Base-by-base conservation (phyloP, 2,888 invertebrate species). In the Drosophila kokeensis region DNA sequence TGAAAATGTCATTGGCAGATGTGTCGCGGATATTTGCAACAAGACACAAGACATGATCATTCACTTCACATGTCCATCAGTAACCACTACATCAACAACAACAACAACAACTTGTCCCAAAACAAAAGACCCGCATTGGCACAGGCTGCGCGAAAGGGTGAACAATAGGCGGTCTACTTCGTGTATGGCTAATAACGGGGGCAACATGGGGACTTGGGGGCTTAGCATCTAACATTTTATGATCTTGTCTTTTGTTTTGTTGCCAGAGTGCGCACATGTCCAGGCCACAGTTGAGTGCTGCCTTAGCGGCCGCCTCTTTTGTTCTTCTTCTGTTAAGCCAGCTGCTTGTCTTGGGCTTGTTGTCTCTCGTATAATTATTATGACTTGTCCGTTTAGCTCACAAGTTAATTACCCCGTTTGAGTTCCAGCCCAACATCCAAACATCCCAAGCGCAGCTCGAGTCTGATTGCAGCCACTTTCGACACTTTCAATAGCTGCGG, bases 1-100 rank as follows among this genome's bases (percentile, higher is more conserved):
- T 89, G 87, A 89, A 85, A 85, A 85, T 85, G 89, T 85, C 84
- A 85, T 85, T 89, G 84, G 84, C 87, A 89, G 87, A 84, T 84
- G 89, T 87, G 84, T 84, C 84, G 88, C 83, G 81, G 83, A 83
- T 83, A 83, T 88, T 81, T 83, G 81, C 86, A 82, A 58, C 68
- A 66, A 34, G 27, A 53, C 59, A 57, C 34, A 50, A 52, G 34
- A 53, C 78, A 59, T 59, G 73, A 66, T 73, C 75, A 62, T 48
- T 61, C 57, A 76, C 53, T 45, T 60, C 59, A 49, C 50, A 69
- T 61, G 49, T 52, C 55, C 70, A 70, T 61, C 61, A 58, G 10
- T 53, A 50, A n/a, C 40, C n/a, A 42, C 58, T 45, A 1, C 36
- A 42, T 7, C 49, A 58, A n/a, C 55, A 18, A 6, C 49, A 24